Evolutionary conservation across 2,888 invertebrate species (phyloP), one percentile per base, ranked within the genome.

Genomic region (Julus scanicus): DNA sequence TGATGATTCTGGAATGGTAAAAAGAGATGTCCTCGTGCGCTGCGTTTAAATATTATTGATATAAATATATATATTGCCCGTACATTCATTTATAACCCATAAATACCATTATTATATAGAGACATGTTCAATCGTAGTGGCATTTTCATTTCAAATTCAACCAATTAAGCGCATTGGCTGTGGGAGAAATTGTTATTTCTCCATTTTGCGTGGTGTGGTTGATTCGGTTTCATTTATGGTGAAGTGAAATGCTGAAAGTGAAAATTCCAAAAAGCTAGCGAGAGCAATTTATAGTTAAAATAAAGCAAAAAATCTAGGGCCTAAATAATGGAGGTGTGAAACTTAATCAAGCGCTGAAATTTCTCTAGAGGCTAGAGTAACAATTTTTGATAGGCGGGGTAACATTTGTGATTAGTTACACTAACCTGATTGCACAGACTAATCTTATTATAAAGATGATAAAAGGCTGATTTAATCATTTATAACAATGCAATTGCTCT

Each of bases 201-300:
- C 80, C 37, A 80, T 80, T 80, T 80, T 80, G 80, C 80, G 80
- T 80, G 80, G 80, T 80, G 80, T 80, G 80, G 80, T 80, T 80
- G 80, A 80, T 80, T 80, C 80, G 80, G 80, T 80, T 80, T 80
- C 80, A 80, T 80, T 80, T 37, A 13, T 37, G 29, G 20, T 37
- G 3, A 80, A 80, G 37, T 80, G 80, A 80, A 80, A 80, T 80
- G 80, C 80, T 29, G 80, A 80, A 80, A 80, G 80, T 80, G 80
- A 80, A 80, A 80, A 80, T 80, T 9, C 80, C 80, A 80, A 80
- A 63, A 80, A 13, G 80, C 80, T 80, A 80, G 80, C 80, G 13
- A 37, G 80, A 80, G 37, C 80, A 11, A 29, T 29, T 37, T 80
- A 20, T 80, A 80, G 20, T 71, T 29, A 71, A 29, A 57, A 37